Conservation (phyloP, 2,113 vertebrate species). For the Ophthalmolycus amberensis region DNA sequence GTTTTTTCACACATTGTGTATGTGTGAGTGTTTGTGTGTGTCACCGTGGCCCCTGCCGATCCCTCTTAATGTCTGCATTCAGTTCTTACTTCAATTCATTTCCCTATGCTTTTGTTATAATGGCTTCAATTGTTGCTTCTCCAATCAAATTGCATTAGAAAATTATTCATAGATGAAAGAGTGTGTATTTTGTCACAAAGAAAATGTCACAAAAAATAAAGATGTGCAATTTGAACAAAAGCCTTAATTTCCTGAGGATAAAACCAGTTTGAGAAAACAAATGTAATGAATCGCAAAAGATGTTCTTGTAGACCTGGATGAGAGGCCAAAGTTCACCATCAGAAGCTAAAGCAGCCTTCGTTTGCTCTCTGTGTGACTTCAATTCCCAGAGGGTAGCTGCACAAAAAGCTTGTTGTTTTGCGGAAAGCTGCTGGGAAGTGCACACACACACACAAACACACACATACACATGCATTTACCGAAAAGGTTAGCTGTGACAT, state of each 20-base stretch:
- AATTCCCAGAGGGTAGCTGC: conserved; percentile 17
- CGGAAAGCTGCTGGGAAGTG: neutral
- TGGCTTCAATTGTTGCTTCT: neutral
- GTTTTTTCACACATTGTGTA: neutral
- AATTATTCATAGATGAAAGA: neutral
- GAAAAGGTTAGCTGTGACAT: conserved; percentile 58
- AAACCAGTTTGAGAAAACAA: neutral
- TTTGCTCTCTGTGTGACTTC: conserved; percentile 28
- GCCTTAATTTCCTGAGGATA: conserved; percentile 8
- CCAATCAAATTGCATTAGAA: conserved; percentile 2
- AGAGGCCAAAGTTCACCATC: neutral
- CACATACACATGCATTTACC: neutral
- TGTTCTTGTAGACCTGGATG: neutral
- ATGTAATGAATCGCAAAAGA: neutral
- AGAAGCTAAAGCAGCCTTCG: conserved; percentile 12
- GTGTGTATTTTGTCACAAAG: neutral
- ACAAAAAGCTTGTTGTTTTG: conserved; percentile 46
- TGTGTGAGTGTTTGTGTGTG: neutral
- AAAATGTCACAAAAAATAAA: neutral
- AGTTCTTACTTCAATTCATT: neutral
- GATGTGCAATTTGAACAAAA: neutral
- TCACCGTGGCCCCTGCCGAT: neutral
- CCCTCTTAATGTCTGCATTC: neutral
- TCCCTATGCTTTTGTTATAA: neutral
- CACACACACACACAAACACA: conserved; percentile 22